Evolutionary conservation across 2,113 vertebrate genomes (phyloP), one percentile per base, ranked within the genome.

Genomic region (Mirounga angustirostris): DNA sequence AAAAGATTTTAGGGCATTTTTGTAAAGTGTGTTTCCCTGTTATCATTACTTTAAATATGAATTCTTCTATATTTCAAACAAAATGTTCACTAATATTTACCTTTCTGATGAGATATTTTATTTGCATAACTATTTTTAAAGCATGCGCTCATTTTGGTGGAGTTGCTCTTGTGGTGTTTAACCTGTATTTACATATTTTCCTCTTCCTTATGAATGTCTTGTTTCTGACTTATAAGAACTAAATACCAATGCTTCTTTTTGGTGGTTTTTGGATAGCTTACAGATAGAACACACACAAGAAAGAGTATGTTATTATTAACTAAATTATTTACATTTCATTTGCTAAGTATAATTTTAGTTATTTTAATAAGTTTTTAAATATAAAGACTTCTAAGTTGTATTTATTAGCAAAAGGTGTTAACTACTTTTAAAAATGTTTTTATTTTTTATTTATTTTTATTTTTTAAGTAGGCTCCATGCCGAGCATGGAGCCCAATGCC

Each of bases 101-200:
- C 88, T 98, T 98, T 98, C 97, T 65, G 18, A 89, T 96, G 97
- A 97, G 92, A 94, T 85, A 97, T 91, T 98, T 95, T 89, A 92
- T 92, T 92, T 96, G 36, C 18, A 7, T 59, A 50, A 78, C 95
- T 98, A 96, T 98, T 98, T 98, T 97, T 96, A 87, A 97, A 95
- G 58, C 24, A 69, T 97, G 83, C 92, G 74, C 86, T 97, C 97
- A 96, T 97, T 97, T 98, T 94, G 96, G 95, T 95, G 89, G 97
- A 85, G 97, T 81, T 95, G 52, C 58, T 97, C 93, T 95, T 76
- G 58, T 91, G 91, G 74, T 89, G n/a, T 89, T 97, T 94, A 86
- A 94, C 76, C 91, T 91, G 15, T 93, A 96, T 97, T 97, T 97
- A 65, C 84, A 91, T 96, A 96, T 94, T 98, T 98, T 93, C 61